Base-by-base conservation (phyloP, 1,140 invertebrate genomes). In the Bombus terrestris region DNA sequence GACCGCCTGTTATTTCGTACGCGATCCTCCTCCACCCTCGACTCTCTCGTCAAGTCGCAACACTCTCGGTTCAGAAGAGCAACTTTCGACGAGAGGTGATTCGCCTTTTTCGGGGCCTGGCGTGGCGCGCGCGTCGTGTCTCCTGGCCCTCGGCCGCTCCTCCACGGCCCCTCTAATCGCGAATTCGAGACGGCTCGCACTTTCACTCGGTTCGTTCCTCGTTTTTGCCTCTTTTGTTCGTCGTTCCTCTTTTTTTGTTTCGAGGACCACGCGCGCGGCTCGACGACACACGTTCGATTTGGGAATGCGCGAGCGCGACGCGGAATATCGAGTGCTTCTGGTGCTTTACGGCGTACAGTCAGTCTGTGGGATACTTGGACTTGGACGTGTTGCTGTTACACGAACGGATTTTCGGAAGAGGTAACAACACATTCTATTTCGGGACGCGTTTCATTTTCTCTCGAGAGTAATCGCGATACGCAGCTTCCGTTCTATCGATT, bases 101-200 rank as follows among this genome's bases (percentile, higher is more conserved):
- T 90, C 81, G 88, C 88, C 88, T 89, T 90, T 87, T 90, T 90
- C 86, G 88, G 74, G 77, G 66, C 43, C 80, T 86, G 74, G 76
- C 53, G 59, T 12, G 59, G 83, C 53, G 59, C 81, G 25, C 81
- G 37, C 37, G 80, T 35, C 41, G 43, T 53, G 37, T 64, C 81
- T 32, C 32, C 15, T 43, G 69, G 53, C 39, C 76, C 83, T 73
- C 76, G 76, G 39, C 57, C 43, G 78, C 41, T 43, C 76, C 39
- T 75, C 35, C 25, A 62, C 37, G 81, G 86, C 66, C 53, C 71
- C 77, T 83, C 86, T 89, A 87, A 91, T 91, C 85, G 59, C 74
- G 47, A 90, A 91, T 90, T 88, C 89, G 79, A 87, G 82, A 82
- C 81, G 75, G 37, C 64, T 69, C 81, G 77, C 74, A 85, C 85